Conservation (phyloP, 2,113 vertebrate genomes). For the Vicugna pacos region DNA sequence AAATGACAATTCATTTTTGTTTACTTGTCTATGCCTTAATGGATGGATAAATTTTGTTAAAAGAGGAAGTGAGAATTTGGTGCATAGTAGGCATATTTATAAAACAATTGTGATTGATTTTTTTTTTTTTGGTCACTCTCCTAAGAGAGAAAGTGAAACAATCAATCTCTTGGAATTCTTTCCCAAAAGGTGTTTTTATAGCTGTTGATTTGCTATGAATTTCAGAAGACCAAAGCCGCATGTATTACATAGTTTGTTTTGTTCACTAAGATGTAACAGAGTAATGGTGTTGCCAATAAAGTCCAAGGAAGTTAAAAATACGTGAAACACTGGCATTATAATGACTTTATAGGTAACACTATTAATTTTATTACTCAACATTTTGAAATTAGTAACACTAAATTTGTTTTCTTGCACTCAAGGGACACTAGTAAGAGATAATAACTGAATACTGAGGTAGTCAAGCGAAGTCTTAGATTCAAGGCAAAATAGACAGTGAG, state of each 20-base stretch:
- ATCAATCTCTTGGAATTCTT: conserved; percentile 85
- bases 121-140: conserved; percentile 81
- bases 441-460: conserved; percentile 46
- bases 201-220: conserved; percentile 78
- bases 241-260: conserved; percentile 64
- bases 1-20: conserved; percentile 90
- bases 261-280: conserved; percentile 58
- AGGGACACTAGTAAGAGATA: conserved; percentile 45
- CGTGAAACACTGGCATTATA: conserved; percentile 76
- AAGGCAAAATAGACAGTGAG: conserved; percentile 63
- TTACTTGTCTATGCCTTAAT: conserved; percentile 88
- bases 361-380: conserved; percentile 79
- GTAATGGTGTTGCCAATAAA: neutral
- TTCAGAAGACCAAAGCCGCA: conserved; percentile 64
- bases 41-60: conserved; percentile 87
- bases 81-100: conserved; percentile 89
- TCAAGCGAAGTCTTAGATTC: conserved; percentile 49
- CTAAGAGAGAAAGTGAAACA: conserved; percentile 81
- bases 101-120: conserved; percentile 90
- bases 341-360: conserved; percentile 69
- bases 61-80: conserved; percentile 79
- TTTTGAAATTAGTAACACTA: conserved; percentile 76
- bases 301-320: conserved; percentile 70
- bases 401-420: conserved; percentile 58
- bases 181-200: conserved; percentile 84